Percentiles rank a stretch among this genome's conserved stretches.
Evolutionary conservation across 2,888 invertebrate genomes (phyloP).

Genomic region (Rotaria magnacalcarata): DNA sequence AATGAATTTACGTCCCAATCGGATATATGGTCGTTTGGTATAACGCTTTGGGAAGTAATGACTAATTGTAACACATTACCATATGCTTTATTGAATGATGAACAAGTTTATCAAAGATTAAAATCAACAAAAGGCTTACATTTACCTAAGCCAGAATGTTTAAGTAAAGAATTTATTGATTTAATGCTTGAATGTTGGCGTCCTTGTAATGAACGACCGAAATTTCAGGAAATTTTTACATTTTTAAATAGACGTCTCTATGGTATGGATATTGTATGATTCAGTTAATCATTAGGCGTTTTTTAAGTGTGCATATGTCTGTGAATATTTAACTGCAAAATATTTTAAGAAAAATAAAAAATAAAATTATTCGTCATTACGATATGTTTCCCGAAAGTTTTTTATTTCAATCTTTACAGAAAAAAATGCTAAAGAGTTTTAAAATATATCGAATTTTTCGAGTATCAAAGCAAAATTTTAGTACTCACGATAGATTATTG

Average conservation of each 20-base stretch:
- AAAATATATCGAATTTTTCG: too few relatives aligned
- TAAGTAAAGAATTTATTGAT: slow-evolving; percentile 4
- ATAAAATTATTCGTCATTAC: too few relatives aligned
- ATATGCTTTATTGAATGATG: background rate
- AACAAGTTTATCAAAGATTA: background rate
- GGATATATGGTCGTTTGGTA: slow-evolving; percentile 35
- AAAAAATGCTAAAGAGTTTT: too few relatives aligned
- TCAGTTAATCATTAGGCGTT: too few relatives aligned
- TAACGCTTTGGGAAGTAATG: slow-evolving; percentile 30
- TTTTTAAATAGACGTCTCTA: background rate
- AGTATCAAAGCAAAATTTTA: too few relatives aligned
- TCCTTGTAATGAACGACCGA: slow-evolving; percentile 6
- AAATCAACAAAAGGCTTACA: background rate
- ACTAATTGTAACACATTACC: slow-evolving; percentile 3
- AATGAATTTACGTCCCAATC: slow-evolving; percentile 14
- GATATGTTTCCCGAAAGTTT: too few relatives aligned
- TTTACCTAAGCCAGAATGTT: background rate
- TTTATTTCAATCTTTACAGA: too few relatives aligned
- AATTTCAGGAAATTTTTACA: background rate
- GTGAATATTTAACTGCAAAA: too few relatives aligned
- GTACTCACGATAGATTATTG: too few relatives aligned
- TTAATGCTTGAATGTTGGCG: slow-evolving; percentile 35
- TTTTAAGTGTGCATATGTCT: too few relatives aligned
- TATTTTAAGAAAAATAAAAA: too few relatives aligned
- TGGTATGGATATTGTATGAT: background rate